Base-by-base conservation (phyloP, 2,113 vertebrate genomes). In the Numenius arquata region DNA sequence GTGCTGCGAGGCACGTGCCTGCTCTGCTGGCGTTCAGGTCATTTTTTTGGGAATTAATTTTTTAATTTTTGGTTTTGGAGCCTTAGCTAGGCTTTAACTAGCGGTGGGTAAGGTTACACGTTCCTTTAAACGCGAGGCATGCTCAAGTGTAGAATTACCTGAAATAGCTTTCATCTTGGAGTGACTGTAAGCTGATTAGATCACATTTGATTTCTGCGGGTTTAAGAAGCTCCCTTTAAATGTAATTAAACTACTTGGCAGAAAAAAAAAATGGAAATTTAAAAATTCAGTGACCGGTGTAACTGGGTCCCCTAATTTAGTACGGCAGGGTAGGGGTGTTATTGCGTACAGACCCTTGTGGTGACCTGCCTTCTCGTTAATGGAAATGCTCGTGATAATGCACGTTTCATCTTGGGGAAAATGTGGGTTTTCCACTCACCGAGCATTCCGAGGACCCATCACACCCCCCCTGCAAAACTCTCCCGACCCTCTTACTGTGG, bases 401-500 rank as follows among this genome's bases (percentile, higher is more conserved):
- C 41, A 45, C 21, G 13, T 5, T 22, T 79, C 6, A 7, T 30
- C 59, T 58, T n/a, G 78, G 85, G 84, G 41, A 58, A 75, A 68
- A 58, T 1, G 6, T 11, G 48, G n/a, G 34, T 38, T 11, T 86
- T 82, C 55, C 66, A 8, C n/a, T 32, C 1, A 0, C 25, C 2
- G 0, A 53, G 7, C 2, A 2, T 4, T 8, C 40, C 2, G 1
- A n/a, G 11, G n/a, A 29, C 41, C n/a, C 32, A 0, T 12, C 32
- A 8, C 65, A 6, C 67, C 6, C 59, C 8, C 48, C 62, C 52
- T n/a, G 29, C 12, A 25, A 5, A 36, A 6, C 21, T 41, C 22
- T 47, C 11, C 62, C 12, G 32, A 12, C 25, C 26, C 8, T 29
- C 17, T 48, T 43, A 3, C 15, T 0, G 0, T 38, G n/a, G 7